Conservation (phyloP, 1,140 invertebrate genomes). For the Aphis craccivora region DNA sequence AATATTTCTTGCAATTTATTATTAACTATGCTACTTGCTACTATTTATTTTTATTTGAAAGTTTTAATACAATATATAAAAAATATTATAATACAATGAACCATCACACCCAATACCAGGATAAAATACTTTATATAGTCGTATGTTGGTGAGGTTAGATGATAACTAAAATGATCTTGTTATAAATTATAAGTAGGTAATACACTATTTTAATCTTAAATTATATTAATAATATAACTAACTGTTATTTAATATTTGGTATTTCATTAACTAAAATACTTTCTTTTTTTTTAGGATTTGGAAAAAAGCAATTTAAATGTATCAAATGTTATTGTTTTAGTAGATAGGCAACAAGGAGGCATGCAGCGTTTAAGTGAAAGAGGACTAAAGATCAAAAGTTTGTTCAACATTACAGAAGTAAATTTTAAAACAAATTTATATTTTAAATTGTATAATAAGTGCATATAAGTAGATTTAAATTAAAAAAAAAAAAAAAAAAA, state of each 20-base stretch:
- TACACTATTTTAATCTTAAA: background rate
- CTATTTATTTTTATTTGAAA: no score
- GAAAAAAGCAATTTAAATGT: constrained; percentile 49
- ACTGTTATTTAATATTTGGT: background rate
- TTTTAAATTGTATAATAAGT: background rate
- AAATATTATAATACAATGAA: no score
- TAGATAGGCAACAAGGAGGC: constrained; percentile 52
- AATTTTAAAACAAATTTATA: background rate
- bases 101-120: no score
- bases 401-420: constrained; percentile 59
- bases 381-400: constrained; percentile 37
- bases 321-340: constrained; percentile 41
- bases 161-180: background rate
- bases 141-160: no score
- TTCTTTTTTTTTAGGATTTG: constrained; percentile 49
- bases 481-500: background rate
- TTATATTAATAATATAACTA: background rate
- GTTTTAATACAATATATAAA: no score
- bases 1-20: no score
- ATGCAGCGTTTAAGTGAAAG: constrained; percentile 24
- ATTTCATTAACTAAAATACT: background rate
- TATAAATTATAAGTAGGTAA: background rate
- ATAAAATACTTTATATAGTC: no score
- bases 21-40: no score
- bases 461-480: background rate